Evolutionary conservation across 2,113 vertebrate genomes (phyloP), one percentile per base, ranked within the genome.

Genomic region (Gnathonemus echidnorhynchus): DNA sequence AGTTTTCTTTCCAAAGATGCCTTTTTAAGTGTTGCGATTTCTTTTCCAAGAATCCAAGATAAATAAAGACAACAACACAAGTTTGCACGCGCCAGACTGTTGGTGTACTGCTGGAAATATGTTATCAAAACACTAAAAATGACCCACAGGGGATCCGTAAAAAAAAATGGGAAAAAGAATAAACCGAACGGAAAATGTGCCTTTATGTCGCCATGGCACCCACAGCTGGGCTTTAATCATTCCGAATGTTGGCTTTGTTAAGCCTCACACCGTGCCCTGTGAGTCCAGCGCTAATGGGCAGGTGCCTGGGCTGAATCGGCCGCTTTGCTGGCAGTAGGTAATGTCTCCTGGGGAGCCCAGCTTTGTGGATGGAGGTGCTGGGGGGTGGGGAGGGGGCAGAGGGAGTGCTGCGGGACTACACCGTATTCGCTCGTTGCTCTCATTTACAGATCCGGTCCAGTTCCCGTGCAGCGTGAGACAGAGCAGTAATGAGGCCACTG

Each of bases 401-500:
- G 27, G n/a, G 4, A 46, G 83, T 42, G 46, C 24, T 50, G 15
- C 17, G 15, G 62, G 58, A 24, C 49, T 70, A 56, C 62, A 27
- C 74, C 80, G 21, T 88, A 49, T 87, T 85, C 50, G 66, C 77
- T 90, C 31, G 49, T 31, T 48, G 15, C 66, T 88, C 86, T 17
- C 56, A 56, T 31, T 80, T 74, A 84, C 39, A 50, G 66, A 31
- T 88, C 66, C 74, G 46, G 90, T 24, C 87, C 49, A 42, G 87
- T 74, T 46, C 50, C 74, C 13, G 7, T 90, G 49, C 50, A 88
- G 74, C 87, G 31, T 52, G 87, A 83, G 87, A 48, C 2, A 58
- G 87, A 83, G 50, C 39, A 62, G 88, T 90, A 90, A 90, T 90
- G 90, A 90, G 74, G 86, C 90, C 85, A 56, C 52, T 42, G 17